Percentiles rank a stretch among this genome's conserved stretches.
Evolutionary conservation across 2,797 vertebrate species (phyloP).

Genomic region (Esox masquinongy): DNA sequence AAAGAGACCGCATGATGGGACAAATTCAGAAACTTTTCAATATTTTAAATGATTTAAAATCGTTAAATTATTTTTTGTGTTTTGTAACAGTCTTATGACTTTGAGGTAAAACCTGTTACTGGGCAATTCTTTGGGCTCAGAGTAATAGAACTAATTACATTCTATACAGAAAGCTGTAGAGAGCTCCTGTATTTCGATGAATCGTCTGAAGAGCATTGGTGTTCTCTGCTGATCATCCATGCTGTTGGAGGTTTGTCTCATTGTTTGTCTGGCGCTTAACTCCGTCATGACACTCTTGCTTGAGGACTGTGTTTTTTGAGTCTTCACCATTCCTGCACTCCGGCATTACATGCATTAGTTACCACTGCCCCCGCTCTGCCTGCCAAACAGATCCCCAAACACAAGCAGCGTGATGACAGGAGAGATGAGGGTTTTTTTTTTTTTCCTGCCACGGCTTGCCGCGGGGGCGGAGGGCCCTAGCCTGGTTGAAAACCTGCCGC

Average conservation of each 20-base stretch:
- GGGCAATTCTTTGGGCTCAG: slow-evolving; percentile 24
- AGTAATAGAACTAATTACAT: no score
- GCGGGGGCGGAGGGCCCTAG: slow-evolving; percentile 51
- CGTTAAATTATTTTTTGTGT: no score
- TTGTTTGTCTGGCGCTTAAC: slow-evolving; percentile 52
- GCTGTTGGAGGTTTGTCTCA: neutral
- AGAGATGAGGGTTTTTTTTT: slow-evolving; percentile 75
- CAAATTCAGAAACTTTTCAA: no score
- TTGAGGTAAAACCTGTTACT: no score
- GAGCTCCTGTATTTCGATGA: neutral
- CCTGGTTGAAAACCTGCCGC: slow-evolving; percentile 56
- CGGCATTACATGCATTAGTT: neutral
- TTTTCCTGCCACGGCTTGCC: slow-evolving; percentile 78
- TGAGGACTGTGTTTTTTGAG: slow-evolving; percentile 24
- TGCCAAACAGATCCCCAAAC: slow-evolving; percentile 3
- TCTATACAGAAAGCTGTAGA: no score
- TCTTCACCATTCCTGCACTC: neutral
- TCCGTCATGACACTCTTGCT: slow-evolving; percentile 45
- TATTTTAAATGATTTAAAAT: no score
- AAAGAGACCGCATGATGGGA: no score
- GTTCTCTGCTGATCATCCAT: neutral
- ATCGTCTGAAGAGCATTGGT: neutral
- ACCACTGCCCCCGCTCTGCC: neutral
- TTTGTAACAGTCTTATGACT: no score
- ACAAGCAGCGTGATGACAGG: slow-evolving; percentile 69